Evolutionary conservation across 2,888 invertebrate species (phyloP).

Genomic region (Pachydiplax longipennis): DNA sequence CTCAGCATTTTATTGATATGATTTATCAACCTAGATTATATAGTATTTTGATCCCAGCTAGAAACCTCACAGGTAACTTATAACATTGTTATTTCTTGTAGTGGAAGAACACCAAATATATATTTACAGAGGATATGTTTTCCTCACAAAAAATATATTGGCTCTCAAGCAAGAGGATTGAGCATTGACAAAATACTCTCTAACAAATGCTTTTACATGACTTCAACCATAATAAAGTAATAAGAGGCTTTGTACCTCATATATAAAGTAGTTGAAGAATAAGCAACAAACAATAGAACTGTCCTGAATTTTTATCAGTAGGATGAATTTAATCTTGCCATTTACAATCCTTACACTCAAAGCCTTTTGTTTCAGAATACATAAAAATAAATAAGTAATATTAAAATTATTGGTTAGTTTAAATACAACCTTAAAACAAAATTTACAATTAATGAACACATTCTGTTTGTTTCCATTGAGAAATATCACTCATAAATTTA

Average conservation of each 20-base stretch:
- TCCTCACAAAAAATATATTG: constrained; percentile 40
- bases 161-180: constrained; percentile 29
- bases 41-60: constrained; percentile 16
- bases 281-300: neutral
- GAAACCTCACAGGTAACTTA: constrained; percentile 21
- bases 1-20: constrained; percentile 40
- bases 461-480: neutral
- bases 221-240: neutral
- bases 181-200: constrained; percentile 18
- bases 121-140: constrained; percentile 36
- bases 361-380: neutral
- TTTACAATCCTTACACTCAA: neutral
- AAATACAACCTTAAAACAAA: constrained; percentile 18
- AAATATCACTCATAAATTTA: constrained; percentile 3
- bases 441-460: constrained; percentile 43
- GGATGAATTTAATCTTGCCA: neutral
- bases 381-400: constrained; percentile 28
- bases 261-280: neutral
- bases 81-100: neutral
- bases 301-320: neutral
- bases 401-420: constrained; percentile 30
- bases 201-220: neutral
- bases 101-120: constrained; percentile 39
- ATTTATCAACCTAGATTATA: constrained; percentile 41
- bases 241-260: neutral